Evolutionary conservation across 2,888 invertebrate species (phyloP), one percentile per base, ranked within the genome.

Genomic region (Nesidiocoris tenuis): DNA sequence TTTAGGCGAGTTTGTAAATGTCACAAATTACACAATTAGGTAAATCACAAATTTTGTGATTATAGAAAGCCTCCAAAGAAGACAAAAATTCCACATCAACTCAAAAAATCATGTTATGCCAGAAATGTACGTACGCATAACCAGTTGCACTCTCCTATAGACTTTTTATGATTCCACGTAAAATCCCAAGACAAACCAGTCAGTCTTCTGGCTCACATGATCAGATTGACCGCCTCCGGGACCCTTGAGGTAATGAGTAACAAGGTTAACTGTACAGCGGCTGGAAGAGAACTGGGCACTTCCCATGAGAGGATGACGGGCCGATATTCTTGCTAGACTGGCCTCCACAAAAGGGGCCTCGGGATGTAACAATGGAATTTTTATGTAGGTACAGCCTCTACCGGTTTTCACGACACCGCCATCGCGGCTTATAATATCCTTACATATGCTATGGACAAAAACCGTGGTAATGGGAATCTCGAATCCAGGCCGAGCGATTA

Each of bases 261-360:
- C 59, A 70, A 70, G 70, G 70, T 70, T 70, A 70, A 70, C 70
- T 25, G 70, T 68, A 56, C 56, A 24, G 23, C 17, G 1, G 55
- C 54, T 61, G 7, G 59, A 16, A 18, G 59, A 18, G n/a, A 68
- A 68, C 56, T 24, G 70, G 57, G 22, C 70, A 59, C 59, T 70
- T 70, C 24, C 70, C 70, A 59, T 59, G 59, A 25, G 25, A 59
- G 70, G 23, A 59, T 59, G 70, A 70, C 54, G 57, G 57, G 16
- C 23, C 24, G 70, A 39, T 21, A n/a, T n/a, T 59, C 57, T 67
- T 22, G 19, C 56, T 9, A 54, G 54, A 19, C 22, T 22, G n/a
- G 21, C 19, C 55, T 5, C 67, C 21, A 56, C 65, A 39, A 39
- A 18, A 65, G 17, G 18, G 17, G 9, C 12, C 17, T 1, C 25